A percentile compares a stretch with the other conserved stretches of the same genome.
Conservation (phyloP, 1,140 invertebrate genomes). For the Papilio polytes region DNA sequence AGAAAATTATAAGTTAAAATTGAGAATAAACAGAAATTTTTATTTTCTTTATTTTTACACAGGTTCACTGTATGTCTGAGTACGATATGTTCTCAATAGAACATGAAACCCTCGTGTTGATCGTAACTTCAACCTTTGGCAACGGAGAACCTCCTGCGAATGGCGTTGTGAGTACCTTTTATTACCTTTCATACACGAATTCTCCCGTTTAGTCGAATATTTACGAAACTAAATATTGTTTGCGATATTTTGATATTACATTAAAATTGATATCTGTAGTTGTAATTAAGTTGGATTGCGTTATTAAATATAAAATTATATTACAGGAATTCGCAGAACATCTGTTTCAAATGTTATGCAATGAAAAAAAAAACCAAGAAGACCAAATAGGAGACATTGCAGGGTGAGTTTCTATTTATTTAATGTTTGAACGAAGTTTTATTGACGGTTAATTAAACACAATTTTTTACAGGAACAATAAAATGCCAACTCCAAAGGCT, state of each 20-base stretch:
- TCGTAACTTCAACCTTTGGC: constrained; percentile 98
- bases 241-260: not conserved
- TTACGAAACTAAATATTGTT: constrained; percentile 33
- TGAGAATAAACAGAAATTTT: not conserved
- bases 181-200: constrained; percentile 18
- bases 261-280: not conserved
- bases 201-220: constrained; percentile 7
- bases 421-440: constrained; percentile 25
- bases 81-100: constrained; percentile 97
- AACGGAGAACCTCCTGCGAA: constrained; percentile 99
- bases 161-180: constrained; percentile 87
- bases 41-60: constrained; percentile 40
- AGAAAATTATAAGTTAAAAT: not conserved
- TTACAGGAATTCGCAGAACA: constrained; percentile 74
- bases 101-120: constrained; percentile 95
- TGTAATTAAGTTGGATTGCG: not conserved
- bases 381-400: constrained; percentile 60
- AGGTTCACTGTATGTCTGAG: constrained; percentile 96
- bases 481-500: constrained; percentile 91
- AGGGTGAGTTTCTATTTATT: constrained; percentile 53
- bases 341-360: constrained; percentile 73
- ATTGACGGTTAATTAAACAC: not conserved
- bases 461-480: constrained; percentile 63
- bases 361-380: constrained; percentile 61
- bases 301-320: not conserved